Evolutionary conservation across 2,113 vertebrate species (phyloP).

Genomic region (Acrocephalus kingi): DNA sequence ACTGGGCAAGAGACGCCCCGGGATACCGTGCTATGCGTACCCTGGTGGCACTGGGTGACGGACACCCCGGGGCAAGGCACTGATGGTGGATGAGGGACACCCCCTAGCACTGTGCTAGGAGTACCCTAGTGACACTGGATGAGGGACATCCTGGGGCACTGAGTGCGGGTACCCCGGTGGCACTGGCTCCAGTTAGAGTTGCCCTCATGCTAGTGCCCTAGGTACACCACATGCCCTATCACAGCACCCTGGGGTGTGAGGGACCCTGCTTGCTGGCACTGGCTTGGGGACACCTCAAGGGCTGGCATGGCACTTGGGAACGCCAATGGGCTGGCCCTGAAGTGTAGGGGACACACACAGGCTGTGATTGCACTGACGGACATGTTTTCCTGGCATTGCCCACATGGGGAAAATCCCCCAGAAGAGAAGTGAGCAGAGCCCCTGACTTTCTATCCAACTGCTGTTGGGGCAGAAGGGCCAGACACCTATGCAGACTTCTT

Average conservation of each 20-base stretch:
- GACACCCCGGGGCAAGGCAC: fast-evolving
- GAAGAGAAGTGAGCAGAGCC: neutral
- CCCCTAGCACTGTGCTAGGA: fast-evolving
- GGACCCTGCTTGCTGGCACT: neutral
- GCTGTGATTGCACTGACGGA: neutral
- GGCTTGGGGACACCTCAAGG: neutral
- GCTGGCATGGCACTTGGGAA: neutral
- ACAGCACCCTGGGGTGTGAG: neutral
- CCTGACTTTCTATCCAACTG: neutral
- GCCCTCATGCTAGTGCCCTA: fast-evolving
- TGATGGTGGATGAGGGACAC: neutral
- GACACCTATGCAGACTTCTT: neutral
- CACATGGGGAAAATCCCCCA: neutral
- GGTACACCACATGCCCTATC: too few relatives aligned
- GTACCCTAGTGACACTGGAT: neutral
- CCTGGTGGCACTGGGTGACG: too few relatives aligned
- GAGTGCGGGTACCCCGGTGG: neutral
- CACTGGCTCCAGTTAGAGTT: neutral
- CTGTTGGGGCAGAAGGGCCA: neutral
- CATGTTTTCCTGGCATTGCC: neutral
- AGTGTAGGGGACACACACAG: neutral
- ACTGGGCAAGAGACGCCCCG: too few relatives aligned
- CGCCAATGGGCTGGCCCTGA: neutral
- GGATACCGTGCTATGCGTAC: neutral
- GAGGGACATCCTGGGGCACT: neutral